These are phyloP conservation scores for Aphidius colemani DNA, from an alignment of 2,888 invertebrate species.

Conservation along the genomic window DNA sequence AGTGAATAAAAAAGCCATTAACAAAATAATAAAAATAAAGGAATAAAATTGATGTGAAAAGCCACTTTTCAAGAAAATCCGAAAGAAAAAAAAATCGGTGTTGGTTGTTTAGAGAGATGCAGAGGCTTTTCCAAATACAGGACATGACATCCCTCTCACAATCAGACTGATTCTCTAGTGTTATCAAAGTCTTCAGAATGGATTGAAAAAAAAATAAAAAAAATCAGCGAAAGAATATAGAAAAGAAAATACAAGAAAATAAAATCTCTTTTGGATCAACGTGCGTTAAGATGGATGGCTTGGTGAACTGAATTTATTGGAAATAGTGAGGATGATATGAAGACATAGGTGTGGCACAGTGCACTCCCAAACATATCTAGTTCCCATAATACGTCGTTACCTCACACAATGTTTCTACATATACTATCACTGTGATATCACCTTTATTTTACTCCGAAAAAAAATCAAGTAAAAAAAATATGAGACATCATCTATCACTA, in stretches of 20 bases:
- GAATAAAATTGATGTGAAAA: too few species aligned
- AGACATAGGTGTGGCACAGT: neutral
- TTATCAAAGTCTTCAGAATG: conserved; percentile 23
- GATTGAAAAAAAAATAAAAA: conserved; percentile 20
- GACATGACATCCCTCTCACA: conserved; percentile 27
- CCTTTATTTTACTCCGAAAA: too few species aligned
- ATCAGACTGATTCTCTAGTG: conserved; percentile 22
- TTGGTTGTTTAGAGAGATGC: conserved; percentile 7
- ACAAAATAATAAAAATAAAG: too few species aligned
- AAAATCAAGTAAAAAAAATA: neutral
- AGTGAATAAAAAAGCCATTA: too few species aligned
- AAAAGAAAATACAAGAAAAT: conserved; percentile 33
- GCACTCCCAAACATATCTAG: neutral
- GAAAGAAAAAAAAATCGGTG: conserved; percentile 15
- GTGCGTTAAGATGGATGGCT: conserved; percentile 48
- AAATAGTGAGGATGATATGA: conserved; percentile 2
- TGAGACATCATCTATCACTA: neutral
- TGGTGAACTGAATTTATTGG: conserved; percentile 23
- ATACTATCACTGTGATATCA: too few species aligned
- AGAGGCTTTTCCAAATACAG: conserved; percentile 17
- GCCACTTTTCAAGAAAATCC: too few species aligned
- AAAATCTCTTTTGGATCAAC: conserved; percentile 43
- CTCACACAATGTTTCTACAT: too few species aligned
- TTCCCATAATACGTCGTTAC: too few species aligned
- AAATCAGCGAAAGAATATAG: neutral